Conservation (phyloP, 92 coral and sea anemone species). For the Zoanthus gigantus region DNA sequence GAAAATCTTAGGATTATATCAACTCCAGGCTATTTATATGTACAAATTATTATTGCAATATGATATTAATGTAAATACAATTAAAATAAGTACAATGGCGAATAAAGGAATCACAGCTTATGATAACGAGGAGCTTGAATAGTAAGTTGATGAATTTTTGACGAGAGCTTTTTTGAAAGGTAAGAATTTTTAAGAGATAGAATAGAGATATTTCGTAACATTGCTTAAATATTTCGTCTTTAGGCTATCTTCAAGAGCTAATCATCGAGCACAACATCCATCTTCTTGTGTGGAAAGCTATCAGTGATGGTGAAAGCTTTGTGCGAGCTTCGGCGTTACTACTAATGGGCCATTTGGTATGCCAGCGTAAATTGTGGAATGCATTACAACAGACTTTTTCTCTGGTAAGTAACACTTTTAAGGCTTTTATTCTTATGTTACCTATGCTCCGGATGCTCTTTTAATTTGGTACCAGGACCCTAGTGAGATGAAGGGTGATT, state of each 20-base stretch:
- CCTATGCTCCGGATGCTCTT: background rate
- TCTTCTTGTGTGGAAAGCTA: constrained; percentile 76
- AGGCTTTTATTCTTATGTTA: background rate
- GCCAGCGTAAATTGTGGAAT: constrained; percentile 68
- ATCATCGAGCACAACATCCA: constrained; percentile 61
- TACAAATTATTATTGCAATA: too few species aligned
- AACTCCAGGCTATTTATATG: too few species aligned
- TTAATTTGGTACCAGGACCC: background rate
- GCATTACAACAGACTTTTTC: constrained; percentile 47
- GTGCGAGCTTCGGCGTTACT: constrained; percentile 90
- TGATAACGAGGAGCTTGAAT: background rate
- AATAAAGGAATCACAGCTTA: too few species aligned
- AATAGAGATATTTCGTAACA: background rate
- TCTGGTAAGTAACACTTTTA: constrained; percentile 53
- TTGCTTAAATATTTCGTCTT: background rate
- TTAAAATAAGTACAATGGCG: too few species aligned
- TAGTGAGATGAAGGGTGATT: background rate
- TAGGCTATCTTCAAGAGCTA: constrained; percentile 51
- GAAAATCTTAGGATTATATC: too few species aligned
- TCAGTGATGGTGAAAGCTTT: constrained; percentile 81
- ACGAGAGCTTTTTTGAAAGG: too few species aligned
- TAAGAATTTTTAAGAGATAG: background rate
- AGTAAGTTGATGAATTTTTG: too few species aligned
- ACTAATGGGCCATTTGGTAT: constrained; percentile 66
- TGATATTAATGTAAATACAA: too few species aligned